phyloP scores from a whole-genome alignment of 1,140 invertebrate species.

The Papilio helenus region DNA sequence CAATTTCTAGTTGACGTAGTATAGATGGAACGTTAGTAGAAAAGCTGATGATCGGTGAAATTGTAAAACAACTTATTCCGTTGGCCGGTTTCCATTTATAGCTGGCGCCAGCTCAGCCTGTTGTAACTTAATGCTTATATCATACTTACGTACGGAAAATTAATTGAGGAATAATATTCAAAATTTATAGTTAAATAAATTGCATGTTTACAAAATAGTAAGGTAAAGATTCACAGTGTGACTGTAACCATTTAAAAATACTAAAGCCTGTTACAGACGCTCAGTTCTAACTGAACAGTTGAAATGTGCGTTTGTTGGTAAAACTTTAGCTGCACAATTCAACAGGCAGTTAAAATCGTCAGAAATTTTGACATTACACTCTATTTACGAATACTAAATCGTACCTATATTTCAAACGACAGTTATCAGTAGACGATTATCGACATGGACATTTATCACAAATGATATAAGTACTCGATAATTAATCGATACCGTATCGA shows the following conservation, averaged over 20 bases:
- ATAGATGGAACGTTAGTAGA: not conserved
- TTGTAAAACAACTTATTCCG: slow-evolving; percentile 28
- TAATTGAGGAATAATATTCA: not conserved
- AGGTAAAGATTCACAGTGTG: not conserved
- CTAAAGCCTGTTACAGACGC: too few relatives aligned
- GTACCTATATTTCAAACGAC: not conserved
- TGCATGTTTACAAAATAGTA: not conserved
- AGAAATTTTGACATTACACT: not conserved
- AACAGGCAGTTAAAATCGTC: too few relatives aligned
- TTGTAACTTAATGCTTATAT: slow-evolving; percentile 16
- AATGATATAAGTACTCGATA: not conserved
- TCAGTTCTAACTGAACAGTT: too few relatives aligned
- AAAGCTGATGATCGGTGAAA: slow-evolving; percentile 20
- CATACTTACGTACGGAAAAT: not conserved
- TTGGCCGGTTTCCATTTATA: slow-evolving; percentile 22
- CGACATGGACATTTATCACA: not conserved
- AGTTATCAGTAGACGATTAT: not conserved
- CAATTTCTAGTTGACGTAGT: not conserved
- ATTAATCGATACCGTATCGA: not conserved
- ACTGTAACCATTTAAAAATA: not conserved
- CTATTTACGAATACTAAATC: not conserved
- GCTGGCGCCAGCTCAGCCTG: not conserved
- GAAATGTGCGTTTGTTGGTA: too few relatives aligned
- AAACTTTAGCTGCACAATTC: too few relatives aligned
- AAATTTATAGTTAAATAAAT: not conserved